Conservation (phyloP, 2,888 invertebrate genomes). For the Meiosimyza decipiens region DNA sequence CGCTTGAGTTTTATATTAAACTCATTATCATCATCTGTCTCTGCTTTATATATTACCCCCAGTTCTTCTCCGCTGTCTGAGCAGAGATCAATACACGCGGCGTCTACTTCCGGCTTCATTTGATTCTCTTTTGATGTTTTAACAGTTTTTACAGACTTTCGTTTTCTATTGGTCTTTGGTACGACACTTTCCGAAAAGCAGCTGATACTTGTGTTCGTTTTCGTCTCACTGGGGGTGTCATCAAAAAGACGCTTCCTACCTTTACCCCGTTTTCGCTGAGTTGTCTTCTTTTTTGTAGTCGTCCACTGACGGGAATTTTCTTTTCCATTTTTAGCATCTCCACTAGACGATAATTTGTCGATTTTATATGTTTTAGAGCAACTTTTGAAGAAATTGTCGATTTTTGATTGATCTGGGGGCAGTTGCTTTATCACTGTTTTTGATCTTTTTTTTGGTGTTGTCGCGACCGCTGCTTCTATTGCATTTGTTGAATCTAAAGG, state of each 20-base stretch:
- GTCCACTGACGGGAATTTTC: not conserved
- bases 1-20: not conserved
- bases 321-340: not conserved
- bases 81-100: constrained; percentile 51
- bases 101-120: not conserved
- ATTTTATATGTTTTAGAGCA: constrained; percentile 50
- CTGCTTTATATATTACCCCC: not conserved
- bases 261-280: constrained; percentile 33
- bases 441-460: constrained; percentile 17
- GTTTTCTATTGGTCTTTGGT: constrained; percentile 29
- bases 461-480: not conserved
- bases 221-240: constrained; percentile 32
- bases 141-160: constrained; percentile 8
- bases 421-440: constrained; percentile 45
- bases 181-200: not conserved
- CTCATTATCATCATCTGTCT: not conserved
- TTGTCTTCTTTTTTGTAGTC: constrained; percentile 19
- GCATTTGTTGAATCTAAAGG: not conserved
- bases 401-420: constrained; percentile 51
- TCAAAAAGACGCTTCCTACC: constrained; percentile 55
- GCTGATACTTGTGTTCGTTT: constrained; percentile 14
- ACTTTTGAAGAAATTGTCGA: constrained; percentile 56
- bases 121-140: not conserved
- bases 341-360: constrained; percentile 17
- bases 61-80: constrained; percentile 46